phyloP scores from a whole-genome alignment of 2,888 invertebrate genomes.

The Platynereis dumerilii region DNA sequence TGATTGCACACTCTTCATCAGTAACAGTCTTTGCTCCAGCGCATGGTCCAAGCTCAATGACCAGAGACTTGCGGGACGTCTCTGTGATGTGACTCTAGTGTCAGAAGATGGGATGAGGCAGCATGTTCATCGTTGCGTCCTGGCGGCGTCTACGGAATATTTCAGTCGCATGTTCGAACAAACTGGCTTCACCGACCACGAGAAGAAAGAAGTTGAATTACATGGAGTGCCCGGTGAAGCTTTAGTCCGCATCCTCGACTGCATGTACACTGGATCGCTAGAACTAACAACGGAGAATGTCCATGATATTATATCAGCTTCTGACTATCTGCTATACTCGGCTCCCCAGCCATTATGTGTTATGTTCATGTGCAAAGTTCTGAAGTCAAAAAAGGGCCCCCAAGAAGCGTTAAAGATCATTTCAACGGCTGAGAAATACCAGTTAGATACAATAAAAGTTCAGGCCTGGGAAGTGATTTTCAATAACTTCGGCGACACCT shows the following conservation, averaged over 20 bases:
- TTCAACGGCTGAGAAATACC: background rate
- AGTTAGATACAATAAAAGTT: background rate
- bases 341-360: background rate
- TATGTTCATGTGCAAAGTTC: background rate
- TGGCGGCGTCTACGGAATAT: background rate
- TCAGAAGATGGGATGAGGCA: background rate
- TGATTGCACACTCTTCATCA: no score
- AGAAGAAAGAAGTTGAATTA: background rate
- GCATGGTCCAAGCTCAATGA: background rate
- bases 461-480: background rate
- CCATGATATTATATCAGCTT: background rate
- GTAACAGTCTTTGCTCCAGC: no score
- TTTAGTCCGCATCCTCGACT: background rate
- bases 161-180: slow-evolving; percentile 5
- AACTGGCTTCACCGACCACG: background rate
- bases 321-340: background rate
- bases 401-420: background rate
- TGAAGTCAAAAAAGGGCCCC: background rate
- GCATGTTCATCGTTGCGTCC: background rate
- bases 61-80: background rate
- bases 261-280: slow-evolving; percentile 3
- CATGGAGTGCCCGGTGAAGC: background rate
- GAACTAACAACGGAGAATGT: background rate
- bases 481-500: background rate
- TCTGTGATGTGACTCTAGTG: slow-evolving; percentile 3